Evolutionary conservation across 2,888 invertebrate species (phyloP), one percentile per base, ranked within the genome.

Genomic region (Protodeltote pygarga): DNA sequence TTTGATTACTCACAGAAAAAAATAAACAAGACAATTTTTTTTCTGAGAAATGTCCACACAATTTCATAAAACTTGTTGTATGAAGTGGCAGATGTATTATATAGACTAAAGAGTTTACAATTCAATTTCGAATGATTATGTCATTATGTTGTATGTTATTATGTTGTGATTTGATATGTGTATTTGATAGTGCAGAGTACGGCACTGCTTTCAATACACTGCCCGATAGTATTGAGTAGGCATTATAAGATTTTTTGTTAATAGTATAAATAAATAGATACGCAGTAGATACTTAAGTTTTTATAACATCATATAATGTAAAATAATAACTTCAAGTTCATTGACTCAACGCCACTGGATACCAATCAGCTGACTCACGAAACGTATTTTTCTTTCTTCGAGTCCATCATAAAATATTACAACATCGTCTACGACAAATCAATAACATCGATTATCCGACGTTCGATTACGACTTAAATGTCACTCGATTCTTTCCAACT

Each of bases 1-100:
- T 46, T 51, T 59, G 63, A 62, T 49, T 62, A 50, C 45, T 58
- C 58, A n/a, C n/a, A n/a, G 34, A 23, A 59, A 45, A 46, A 62
- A 54, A 63, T 49, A 64, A 58, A 55, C 35, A 46, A 48, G 40
- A 41, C 38, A 13, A 37, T 23, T 32, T 55, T 40, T 49, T 48
- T 44, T 28, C 16, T 23, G 32, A 39, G 38, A 31, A 41, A 37
- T 46, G 29, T 8, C 16, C 32, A 11, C 35, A 35, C 5, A 25
- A 41, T 24, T 45, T 29, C 33, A 37, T 38, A 23, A 28, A 38
- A 41, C 27, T 28, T 10, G 23, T 15, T 37, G 15, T 40, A 29
- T 34, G 6, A 23, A 34, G 14, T 24, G 25, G 27, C 25, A 24
- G 14, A 32, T 44, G 24, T 35, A 39, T 24, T n/a, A 34, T 10